Conservation (phyloP, 1,140 invertebrate species). For the Temnothorax longispinosus region DNA sequence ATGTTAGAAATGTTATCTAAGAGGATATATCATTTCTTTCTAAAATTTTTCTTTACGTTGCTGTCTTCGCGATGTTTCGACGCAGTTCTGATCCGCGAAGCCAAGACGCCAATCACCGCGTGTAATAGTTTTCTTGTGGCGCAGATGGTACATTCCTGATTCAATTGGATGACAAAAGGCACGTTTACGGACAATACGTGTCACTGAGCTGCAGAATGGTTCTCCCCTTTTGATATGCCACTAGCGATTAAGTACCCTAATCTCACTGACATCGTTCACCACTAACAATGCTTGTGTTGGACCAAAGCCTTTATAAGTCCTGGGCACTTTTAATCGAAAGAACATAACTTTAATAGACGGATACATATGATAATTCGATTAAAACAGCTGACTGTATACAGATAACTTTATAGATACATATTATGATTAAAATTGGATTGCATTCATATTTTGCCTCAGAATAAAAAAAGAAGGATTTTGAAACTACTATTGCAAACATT, state of each 20-base stretch:
- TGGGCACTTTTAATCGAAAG: not conserved
- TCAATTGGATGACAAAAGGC: constrained; percentile 74
- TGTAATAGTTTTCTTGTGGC: constrained; percentile 24
- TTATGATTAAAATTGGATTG: not conserved
- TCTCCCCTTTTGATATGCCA: constrained; percentile 65
- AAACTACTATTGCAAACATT: not conserved
- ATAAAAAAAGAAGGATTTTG: not conserved
- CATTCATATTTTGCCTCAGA: not conserved
- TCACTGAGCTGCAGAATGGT: constrained; percentile 57
- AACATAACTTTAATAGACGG: not conserved
- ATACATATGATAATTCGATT: not conserved
- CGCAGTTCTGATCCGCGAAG: not conserved
- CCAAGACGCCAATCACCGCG: constrained; percentile 36
- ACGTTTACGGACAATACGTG: constrained; percentile 70
- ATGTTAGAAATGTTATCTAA: not conserved
- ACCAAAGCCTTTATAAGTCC: constrained; percentile 35
- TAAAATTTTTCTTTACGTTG: not conserved
- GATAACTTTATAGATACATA: not conserved
- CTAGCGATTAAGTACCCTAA: constrained; percentile 67
- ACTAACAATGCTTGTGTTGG: constrained; percentile 54
- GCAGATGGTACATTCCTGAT: constrained; percentile 65
- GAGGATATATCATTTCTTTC: not conserved
- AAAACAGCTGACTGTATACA: not conserved
- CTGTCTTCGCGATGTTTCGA: not conserved
- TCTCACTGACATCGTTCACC: constrained; percentile 67